phyloP scores from a whole-genome alignment of 2,888 invertebrate genomes.

The Drosophila ezoana region DNA sequence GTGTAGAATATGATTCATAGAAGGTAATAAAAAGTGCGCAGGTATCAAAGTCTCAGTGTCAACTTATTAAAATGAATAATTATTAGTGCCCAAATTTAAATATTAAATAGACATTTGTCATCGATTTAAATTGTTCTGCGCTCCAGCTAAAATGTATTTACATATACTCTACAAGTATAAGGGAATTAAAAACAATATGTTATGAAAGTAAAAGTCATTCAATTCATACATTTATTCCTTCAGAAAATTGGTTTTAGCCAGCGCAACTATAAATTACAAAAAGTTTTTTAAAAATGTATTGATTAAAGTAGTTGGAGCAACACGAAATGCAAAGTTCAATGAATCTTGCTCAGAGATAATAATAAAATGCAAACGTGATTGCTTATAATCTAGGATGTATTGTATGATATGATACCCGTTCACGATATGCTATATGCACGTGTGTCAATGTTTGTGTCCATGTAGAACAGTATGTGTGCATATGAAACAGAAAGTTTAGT shows the following conservation, averaged over 20 bases:
- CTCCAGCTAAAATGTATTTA: too few relatives aligned
- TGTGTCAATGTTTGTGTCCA: constrained; percentile 65
- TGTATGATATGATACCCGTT: constrained; percentile 42
- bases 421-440: constrained; percentile 62
- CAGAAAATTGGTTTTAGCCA: too few relatives aligned
- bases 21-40: neutral
- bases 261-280: neutral
- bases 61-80: constrained; percentile 8
- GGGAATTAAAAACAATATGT: neutral
- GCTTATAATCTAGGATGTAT: constrained; percentile 58
- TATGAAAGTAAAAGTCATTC: neutral
- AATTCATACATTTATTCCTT: neutral
- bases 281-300: neutral
- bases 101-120: neutral
- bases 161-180: neutral
- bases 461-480: constrained; percentile 33
- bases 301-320: neutral
- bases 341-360: constrained; percentile 65
- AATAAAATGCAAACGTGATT: constrained; percentile 65
- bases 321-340: constrained; percentile 57
- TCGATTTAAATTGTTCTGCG: too few relatives aligned
- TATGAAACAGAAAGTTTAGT: constrained; percentile 69
- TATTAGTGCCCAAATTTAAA: neutral
- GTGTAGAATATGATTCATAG: constrained; percentile 44
- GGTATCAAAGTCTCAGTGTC: neutral